Evolutionary conservation across 2,888 invertebrate species (phyloP).

Genomic region (Agrochola litura): DNA sequence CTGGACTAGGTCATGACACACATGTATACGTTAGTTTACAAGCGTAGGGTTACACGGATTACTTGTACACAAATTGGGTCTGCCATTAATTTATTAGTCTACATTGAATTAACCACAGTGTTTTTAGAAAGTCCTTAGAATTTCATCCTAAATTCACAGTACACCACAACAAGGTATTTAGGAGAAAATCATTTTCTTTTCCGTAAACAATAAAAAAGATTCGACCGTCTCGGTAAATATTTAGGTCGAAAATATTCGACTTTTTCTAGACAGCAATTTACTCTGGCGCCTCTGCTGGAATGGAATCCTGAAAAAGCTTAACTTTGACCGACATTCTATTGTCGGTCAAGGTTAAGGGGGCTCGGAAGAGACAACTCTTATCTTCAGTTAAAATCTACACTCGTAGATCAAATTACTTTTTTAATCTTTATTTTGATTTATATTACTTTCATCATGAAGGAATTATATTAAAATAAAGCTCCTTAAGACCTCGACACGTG

Average conservation of each 20-base stretch:
- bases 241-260: constrained; percentile 46
- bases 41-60: constrained; percentile 27
- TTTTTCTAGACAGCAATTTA: constrained; percentile 44
- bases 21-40: constrained; percentile 19
- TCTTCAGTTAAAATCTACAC: constrained; percentile 41
- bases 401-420: constrained; percentile 47
- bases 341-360: constrained; percentile 46
- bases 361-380: constrained; percentile 24
- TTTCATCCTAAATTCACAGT: constrained; percentile 4
- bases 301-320: constrained; percentile 47
- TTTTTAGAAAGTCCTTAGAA: background rate
- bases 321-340: constrained; percentile 56
- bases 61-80: constrained; percentile 34
- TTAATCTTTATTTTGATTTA: constrained; percentile 32
- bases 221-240: constrained; percentile 38
- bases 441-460: background rate
- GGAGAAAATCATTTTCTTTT: constrained; percentile 8
- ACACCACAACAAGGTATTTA: background rate
- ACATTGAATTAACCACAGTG: constrained; percentile 1
- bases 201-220: constrained; percentile 19
- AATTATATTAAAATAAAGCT: constrained; percentile 23
- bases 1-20: constrained; percentile 38
- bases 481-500: background rate
- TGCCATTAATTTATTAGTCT: constrained; percentile 39
- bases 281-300: constrained; percentile 24